A percentile compares a stretch with the other conserved stretches of the same genome.
phyloP scores from a whole-genome alignment of 2,888 invertebrate genomes.

The Drosophila rellima region DNA sequence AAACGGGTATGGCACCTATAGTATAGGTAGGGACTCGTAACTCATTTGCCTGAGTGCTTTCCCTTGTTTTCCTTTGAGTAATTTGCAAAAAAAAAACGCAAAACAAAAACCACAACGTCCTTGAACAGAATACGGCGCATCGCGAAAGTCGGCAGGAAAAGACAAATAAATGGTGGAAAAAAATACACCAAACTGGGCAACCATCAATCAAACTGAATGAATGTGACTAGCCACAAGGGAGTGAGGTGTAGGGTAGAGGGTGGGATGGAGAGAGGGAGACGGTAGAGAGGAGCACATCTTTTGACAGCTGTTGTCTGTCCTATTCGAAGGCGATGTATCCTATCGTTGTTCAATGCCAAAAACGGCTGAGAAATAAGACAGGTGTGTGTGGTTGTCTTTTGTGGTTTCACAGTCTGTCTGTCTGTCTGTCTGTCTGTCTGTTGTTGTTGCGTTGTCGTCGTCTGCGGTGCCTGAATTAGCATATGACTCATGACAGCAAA shows the following conservation, averaged over 20 bases:
- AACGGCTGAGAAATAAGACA: constrained; percentile 54
- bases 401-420: constrained; percentile 20
- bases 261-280: not conserved
- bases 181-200: constrained; percentile 47
- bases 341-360: constrained; percentile 55
- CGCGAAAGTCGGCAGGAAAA: constrained; percentile 7
- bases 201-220: constrained; percentile 69
- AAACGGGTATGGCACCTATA: constrained; percentile 21
- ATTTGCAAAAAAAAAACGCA: constrained; percentile 38
- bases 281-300: constrained; percentile 22
- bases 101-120: constrained; percentile 49
- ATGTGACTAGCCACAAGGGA: not conserved
- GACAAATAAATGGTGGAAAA: constrained; percentile 44
- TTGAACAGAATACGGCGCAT: constrained; percentile 39
- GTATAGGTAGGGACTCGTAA: constrained; percentile 40
- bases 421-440: constrained; percentile 8
- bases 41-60: constrained; percentile 78
- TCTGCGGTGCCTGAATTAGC: constrained; percentile 62
- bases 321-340: constrained; percentile 37
- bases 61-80: constrained; percentile 61
- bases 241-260: not conserved
- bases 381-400: constrained; percentile 60
- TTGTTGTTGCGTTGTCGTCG: constrained; percentile 37
- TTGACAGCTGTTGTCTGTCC: constrained; percentile 43
- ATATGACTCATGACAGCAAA: constrained; percentile 66